Base-by-base conservation (phyloP, 2,888 invertebrate species). In the Torymus aiolomorphi region DNA sequence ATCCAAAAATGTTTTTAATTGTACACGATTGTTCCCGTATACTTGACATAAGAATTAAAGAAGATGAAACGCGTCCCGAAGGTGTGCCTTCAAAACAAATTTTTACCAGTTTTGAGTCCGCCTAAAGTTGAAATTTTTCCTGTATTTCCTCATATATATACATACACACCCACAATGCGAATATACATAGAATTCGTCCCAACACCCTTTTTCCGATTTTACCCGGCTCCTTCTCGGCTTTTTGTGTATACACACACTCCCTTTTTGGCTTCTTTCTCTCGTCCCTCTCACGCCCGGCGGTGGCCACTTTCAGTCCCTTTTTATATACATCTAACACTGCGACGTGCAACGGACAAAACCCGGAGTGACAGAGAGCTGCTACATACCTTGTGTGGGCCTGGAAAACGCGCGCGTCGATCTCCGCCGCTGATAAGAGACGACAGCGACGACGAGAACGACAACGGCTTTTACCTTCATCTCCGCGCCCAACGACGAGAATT, bases 351-450 rank as follows among this genome's bases (percentile, higher is more conserved):
- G 61, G 72, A 70, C 63, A 71, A 69, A 78, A 79, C 70, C 65
- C 74, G 51, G 69, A 69, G 78, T 74, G 78, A 79, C 74, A 75
- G 70, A 65, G 74, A 31, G 31, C 31, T 31, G 31, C 31, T 31
- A 31, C 2, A 74, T 79, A 70, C 59, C 74, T 75, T 69, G 73
- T 69, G 74, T 75, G 74, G 70, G 62, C 65, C 59, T 65, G 65
- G 71, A 71, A 75, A 75, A 71, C 31, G 8, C 65, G 70, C 31
- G 8, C 65, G 70, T 75, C 71, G 79, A 79, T 79, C 78, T 24
- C 61, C 63, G 57, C 18, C 16, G 18, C 2, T 62, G 78, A 78
- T 78, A 78, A 69, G 24, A 11, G 12, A 13, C 31, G 31, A 31
- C 31, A 31, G 8, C 31, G 31, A 70, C 56, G n/a, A n/a, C n/a